Conservation (phyloP, 2,888 invertebrate species). For the Coleophora flavipennella region DNA sequence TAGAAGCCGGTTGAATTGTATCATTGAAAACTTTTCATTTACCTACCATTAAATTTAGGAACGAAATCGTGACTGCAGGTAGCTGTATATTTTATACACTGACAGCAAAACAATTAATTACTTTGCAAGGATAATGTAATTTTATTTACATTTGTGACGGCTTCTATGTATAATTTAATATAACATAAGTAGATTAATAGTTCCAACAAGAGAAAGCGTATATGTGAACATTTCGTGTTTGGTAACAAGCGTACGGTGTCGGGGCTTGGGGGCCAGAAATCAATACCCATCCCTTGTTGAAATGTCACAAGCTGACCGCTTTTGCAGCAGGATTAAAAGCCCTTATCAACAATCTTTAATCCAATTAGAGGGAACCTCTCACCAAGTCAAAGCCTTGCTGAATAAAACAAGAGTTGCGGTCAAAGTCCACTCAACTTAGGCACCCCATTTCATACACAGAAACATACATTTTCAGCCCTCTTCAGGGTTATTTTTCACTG, state of each 20-base stretch:
- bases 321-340: slow-evolving; percentile 48
- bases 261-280: slow-evolving; percentile 30
- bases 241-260: slow-evolving; percentile 19
- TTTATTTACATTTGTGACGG: slow-evolving; percentile 12
- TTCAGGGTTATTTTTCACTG: slow-evolving; percentile 14
- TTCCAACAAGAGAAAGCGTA: slow-evolving; percentile 4
- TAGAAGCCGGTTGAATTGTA: too few species aligned
- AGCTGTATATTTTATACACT: slow-evolving; percentile 15
- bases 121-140: slow-evolving; percentile 1
- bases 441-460: slow-evolving; percentile 14
- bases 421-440: slow-evolving; percentile 27
- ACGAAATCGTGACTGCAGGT: slow-evolving; percentile 24
- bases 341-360: slow-evolving; percentile 65
- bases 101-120: slow-evolving; percentile 23
- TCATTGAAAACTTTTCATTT: too few species aligned
- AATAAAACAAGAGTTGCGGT: slow-evolving; percentile 59
- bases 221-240: neutral
- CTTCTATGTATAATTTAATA: slow-evolving; percentile 20
- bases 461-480: too few species aligned
- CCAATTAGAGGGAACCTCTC: slow-evolving; percentile 58
- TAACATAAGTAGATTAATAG: slow-evolving; percentile 18
- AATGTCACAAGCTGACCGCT: slow-evolving; percentile 40
- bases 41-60: slow-evolving; percentile 31
- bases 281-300: slow-evolving; percentile 50
- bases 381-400: slow-evolving; percentile 46